Evolutionary conservation across 1,140 invertebrate species (phyloP).

Genomic region (Proales similis): DNA sequence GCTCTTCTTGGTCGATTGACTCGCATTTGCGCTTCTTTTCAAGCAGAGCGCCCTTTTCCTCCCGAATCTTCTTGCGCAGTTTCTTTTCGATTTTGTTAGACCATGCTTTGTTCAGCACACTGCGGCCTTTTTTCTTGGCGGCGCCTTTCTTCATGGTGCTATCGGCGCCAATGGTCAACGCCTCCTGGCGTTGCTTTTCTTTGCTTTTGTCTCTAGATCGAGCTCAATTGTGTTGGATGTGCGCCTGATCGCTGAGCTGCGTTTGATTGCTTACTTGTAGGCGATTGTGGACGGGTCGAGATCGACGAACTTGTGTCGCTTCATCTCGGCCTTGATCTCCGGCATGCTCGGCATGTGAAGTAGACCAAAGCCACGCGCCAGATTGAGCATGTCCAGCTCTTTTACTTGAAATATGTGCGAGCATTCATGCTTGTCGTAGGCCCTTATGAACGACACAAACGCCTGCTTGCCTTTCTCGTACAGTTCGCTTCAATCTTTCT

Average conservation of each 20-base stretch:
- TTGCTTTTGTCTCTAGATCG: slow-evolving; percentile 62
- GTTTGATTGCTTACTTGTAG: slow-evolving; percentile 59
- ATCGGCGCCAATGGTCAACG: slow-evolving; percentile 63
- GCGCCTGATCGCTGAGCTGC: not conserved
- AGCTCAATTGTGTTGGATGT: not conserved
- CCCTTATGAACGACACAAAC: slow-evolving; percentile 87
- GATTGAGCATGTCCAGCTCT: slow-evolving; percentile 74
- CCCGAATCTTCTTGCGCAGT: slow-evolving; percentile 60
- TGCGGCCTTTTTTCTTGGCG: slow-evolving; percentile 38
- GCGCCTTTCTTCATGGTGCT: slow-evolving; percentile 3
- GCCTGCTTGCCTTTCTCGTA: slow-evolving; percentile 82
- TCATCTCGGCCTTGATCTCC: slow-evolving; percentile 66
- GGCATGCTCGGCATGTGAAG: slow-evolving; percentile 86
- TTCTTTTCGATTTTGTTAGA: slow-evolving; percentile 69
- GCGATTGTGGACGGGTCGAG: slow-evolving; percentile 69
- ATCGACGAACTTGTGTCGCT: slow-evolving; percentile 60
- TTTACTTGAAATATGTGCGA: slow-evolving; percentile 76
- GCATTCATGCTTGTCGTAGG: slow-evolving; percentile 92
- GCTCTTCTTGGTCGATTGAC: slow-evolving; percentile 62
- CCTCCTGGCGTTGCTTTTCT: slow-evolving; percentile 66
- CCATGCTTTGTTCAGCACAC: slow-evolving; percentile 58
- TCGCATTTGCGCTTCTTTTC: slow-evolving; percentile 38
- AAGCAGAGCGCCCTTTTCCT: slow-evolving; percentile 52
- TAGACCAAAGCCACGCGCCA: slow-evolving; percentile 79
- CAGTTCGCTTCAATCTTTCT: slow-evolving; percentile 59